phyloP scores from a whole-genome alignment of 2,113 vertebrate species.

The Sphyrna mokarran region DNA sequence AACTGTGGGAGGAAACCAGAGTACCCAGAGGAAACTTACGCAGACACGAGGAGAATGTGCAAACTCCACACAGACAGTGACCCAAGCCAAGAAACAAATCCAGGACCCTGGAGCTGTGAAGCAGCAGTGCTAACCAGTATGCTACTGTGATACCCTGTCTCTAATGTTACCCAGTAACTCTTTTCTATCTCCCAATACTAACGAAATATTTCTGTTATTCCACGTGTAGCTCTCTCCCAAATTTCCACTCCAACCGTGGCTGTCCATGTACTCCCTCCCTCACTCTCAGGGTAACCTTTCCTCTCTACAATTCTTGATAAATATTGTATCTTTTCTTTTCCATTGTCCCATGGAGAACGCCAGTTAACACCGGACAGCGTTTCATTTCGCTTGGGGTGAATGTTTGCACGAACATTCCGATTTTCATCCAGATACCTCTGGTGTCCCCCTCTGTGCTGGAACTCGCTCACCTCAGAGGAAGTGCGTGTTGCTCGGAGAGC shows the following conservation, averaged over 20 bases:
- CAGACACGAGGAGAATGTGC: too few relatives aligned
- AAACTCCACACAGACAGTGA: too few relatives aligned
- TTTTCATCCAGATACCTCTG: background rate
- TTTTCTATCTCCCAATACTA: background rate
- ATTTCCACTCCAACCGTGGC: background rate
- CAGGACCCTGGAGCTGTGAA: too few relatives aligned
- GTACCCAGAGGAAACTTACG: too few relatives aligned
- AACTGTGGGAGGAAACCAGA: too few relatives aligned
- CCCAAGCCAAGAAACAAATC: too few relatives aligned
- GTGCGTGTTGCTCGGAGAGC: background rate
- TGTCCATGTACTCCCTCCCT: background rate
- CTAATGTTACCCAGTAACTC: background rate
- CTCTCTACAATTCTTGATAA: too few relatives aligned
- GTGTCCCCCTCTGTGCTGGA: background rate
- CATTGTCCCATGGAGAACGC: background rate
- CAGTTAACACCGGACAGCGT: background rate
- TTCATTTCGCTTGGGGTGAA: background rate
- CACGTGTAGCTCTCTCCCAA: background rate
- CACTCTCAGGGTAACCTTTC: background rate
- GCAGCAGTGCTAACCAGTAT: too few relatives aligned
- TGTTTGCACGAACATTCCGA: background rate
- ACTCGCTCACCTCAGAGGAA: background rate
- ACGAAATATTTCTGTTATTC: background rate
- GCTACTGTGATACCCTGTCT: too few relatives aligned
- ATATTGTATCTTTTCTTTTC: background rate